These are phyloP conservation scores for Sesamia nonagrioides DNA, from an alignment of 1,140 invertebrate genomes.

Conservation along the genomic window DNA sequence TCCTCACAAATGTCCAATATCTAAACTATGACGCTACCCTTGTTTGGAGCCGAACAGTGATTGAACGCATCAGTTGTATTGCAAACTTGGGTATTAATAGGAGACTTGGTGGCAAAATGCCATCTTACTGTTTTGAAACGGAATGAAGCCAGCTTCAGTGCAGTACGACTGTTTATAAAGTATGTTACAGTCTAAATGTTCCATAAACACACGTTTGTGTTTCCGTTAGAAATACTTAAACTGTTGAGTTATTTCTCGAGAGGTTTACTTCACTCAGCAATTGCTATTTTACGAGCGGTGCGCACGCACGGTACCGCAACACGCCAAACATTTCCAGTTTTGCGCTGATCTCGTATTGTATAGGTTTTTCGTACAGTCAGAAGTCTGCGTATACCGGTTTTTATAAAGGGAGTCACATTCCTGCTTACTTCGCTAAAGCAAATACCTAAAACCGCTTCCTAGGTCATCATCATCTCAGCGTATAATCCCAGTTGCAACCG, in stretches of 20 bases:
- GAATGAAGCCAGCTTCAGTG: not conserved
- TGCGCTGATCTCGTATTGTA: too few species aligned
- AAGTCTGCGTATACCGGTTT: too few species aligned
- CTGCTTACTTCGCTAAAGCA: too few species aligned
- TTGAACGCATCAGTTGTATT: not conserved
- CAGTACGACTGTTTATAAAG: conserved; percentile 8
- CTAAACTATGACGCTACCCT: not conserved
- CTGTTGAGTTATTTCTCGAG: conserved; percentile 13
- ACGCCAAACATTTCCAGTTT: too few species aligned
- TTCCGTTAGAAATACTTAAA: conserved; percentile 6
- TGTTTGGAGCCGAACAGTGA: conserved; percentile 6
- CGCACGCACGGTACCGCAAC: not conserved
- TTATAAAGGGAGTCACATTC: too few species aligned
- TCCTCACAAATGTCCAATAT: not conserved
- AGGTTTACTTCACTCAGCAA: not conserved
- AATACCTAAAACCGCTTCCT: too few species aligned
- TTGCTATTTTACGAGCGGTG: not conserved
- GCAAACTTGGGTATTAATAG: not conserved
- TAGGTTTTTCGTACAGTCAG: too few species aligned
- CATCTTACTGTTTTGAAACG: not conserved
- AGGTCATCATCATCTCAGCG: too few species aligned
- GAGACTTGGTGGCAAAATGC: conserved; percentile 8
- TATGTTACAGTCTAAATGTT: not conserved
- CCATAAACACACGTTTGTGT: conserved; percentile 15
- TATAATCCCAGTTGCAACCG: too few species aligned